phyloP scores from a whole-genome alignment of 1,140 invertebrate genomes.

The Kradibia gibbosae region DNA sequence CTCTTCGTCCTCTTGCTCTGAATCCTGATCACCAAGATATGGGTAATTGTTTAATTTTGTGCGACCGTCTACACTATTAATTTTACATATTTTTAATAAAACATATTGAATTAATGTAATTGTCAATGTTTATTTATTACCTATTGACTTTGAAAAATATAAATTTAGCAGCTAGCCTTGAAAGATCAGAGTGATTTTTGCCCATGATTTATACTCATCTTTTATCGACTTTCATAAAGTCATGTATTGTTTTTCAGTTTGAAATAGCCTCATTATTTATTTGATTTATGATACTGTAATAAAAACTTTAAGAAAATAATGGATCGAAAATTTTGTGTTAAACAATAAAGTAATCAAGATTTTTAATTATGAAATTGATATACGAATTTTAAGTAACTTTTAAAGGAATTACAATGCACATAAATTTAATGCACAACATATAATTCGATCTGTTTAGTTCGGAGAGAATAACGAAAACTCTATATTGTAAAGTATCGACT shows the following conservation, averaged over 20 bases:
- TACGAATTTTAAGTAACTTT: too few species aligned
- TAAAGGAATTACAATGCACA: too few species aligned
- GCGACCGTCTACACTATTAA: background rate
- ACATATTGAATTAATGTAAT: background rate
- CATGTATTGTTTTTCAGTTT: background rate
- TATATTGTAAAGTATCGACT: too few species aligned
- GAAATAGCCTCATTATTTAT: background rate
- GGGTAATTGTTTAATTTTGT: background rate
- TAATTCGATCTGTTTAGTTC: too few species aligned
- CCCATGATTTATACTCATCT: too few species aligned
- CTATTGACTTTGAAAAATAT: background rate
- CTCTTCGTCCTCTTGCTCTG: conserved; percentile 6
- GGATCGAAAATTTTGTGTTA: background rate
- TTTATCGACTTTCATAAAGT: background rate
- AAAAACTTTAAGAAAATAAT: background rate
- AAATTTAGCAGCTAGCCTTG: background rate
- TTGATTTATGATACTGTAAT: background rate
- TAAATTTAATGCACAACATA: too few species aligned
- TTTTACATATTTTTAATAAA: background rate
- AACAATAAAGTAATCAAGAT: too few species aligned
- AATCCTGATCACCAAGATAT: background rate
- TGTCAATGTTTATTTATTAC: too few species aligned
- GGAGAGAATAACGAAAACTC: too few species aligned
- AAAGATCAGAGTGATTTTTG: too few species aligned
- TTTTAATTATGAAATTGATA: too few species aligned